Evolutionary conservation across 2,113 vertebrate genomes (phyloP).

Genomic region (Chitala chitala): DNA sequence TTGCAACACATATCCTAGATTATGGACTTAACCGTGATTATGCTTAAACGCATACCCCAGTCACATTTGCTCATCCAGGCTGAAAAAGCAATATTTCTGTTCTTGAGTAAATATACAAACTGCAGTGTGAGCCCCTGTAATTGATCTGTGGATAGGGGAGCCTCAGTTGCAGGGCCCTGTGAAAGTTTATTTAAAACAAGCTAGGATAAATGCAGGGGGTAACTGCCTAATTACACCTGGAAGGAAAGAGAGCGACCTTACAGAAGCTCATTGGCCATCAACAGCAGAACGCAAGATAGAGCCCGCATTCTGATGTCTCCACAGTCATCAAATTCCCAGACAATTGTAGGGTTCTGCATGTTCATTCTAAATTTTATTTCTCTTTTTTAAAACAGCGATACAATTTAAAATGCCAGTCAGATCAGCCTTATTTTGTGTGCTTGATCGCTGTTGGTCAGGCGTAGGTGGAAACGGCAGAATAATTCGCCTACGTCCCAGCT

Average conservation of each 20-base stretch:
- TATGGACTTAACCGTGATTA: constrained; percentile 12
- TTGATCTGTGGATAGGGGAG: constrained; percentile 27
- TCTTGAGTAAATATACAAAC: constrained; percentile 21
- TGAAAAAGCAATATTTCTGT: constrained; percentile 27
- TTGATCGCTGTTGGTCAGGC: no score
- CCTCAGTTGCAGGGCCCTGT: not conserved
- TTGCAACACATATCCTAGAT: constrained; percentile 32
- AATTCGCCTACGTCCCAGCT: no score
- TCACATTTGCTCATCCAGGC: constrained; percentile 2
- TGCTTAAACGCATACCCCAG: not conserved
- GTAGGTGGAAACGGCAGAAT: no score
- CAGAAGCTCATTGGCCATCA: not conserved
- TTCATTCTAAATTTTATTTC: not conserved
- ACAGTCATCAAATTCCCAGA: constrained; percentile 6
- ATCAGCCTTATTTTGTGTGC: not conserved
- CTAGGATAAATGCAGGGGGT: constrained; percentile 20
- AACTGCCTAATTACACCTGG: constrained; percentile 16
- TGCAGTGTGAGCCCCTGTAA: constrained; percentile 16
- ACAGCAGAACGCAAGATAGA: not conserved
- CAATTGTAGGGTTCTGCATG: not conserved
- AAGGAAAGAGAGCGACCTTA: not conserved
- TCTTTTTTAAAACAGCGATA: no score
- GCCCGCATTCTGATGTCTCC: not conserved
- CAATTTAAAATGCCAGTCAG: no score
- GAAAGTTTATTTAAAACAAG: constrained; percentile 29